phyloP scores from a whole-genome alignment of 2,888 invertebrate species.

The Caenorhabditis zanzibari region DNA sequence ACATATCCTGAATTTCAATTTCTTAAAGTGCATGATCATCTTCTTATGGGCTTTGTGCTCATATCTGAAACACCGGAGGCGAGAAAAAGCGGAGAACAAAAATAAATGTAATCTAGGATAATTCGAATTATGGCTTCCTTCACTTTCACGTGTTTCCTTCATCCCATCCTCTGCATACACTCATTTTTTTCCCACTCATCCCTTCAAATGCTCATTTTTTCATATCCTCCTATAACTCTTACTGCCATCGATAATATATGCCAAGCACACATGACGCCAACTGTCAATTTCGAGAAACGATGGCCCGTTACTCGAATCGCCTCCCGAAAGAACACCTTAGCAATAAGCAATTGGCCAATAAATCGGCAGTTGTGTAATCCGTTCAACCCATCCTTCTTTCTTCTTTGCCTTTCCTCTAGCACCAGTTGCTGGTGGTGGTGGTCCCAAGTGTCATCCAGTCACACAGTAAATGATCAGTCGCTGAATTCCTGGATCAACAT shows the following conservation, averaged over 20 bases:
- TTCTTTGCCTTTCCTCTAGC: slow-evolving; percentile 14
- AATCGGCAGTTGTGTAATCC: slow-evolving; percentile 68
- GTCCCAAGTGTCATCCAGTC: slow-evolving; percentile 36
- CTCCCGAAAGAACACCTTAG: slow-evolving; percentile 68
- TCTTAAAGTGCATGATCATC: slow-evolving; percentile 24
- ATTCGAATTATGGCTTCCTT: slow-evolving; percentile 64
- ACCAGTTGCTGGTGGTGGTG: slow-evolving; percentile 53
- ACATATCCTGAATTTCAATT: slow-evolving; percentile 10
- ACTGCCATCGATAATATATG: slow-evolving; percentile 58
- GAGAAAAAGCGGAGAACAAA: not conserved
- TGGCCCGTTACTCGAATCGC: slow-evolving; percentile 23
- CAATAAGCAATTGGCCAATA: slow-evolving; percentile 69
- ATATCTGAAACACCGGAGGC: slow-evolving; percentile 2
- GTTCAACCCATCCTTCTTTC: slow-evolving; percentile 47
- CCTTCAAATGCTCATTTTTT: slow-evolving; percentile 14
- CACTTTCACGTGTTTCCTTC: slow-evolving; percentile 37
- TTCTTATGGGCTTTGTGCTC: not conserved
- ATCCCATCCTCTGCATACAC: not conserved
- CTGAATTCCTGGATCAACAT: not conserved
- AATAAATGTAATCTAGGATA: slow-evolving; percentile 48
- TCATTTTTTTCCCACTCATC: not conserved
- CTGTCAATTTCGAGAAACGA: slow-evolving; percentile 55
- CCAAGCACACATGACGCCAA: slow-evolving; percentile 55
- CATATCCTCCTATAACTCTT: not conserved
- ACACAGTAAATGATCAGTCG: slow-evolving; percentile 45